Evolutionary conservation across 2,113 vertebrate species (phyloP).

Genomic region (Sciurus niger): DNA sequence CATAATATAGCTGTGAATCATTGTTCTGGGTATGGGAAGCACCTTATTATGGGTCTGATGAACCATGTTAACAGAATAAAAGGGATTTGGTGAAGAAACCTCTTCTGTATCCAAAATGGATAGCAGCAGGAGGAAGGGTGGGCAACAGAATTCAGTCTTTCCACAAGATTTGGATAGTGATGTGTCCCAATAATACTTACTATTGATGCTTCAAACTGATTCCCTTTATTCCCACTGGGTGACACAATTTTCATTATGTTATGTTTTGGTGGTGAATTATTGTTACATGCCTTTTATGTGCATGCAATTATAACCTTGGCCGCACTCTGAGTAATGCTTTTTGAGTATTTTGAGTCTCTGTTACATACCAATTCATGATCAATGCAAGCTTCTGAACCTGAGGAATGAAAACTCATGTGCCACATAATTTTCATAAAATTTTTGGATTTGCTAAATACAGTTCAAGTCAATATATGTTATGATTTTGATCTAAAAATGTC

Average conservation of each 20-base stretch:
- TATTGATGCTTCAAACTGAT: background rate
- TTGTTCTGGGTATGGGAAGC: background rate
- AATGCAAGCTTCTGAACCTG: background rate
- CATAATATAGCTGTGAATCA: background rate
- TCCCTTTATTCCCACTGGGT: background rate
- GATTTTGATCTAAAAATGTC: no score
- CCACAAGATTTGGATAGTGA: background rate
- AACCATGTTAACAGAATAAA: background rate
- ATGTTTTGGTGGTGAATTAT: background rate
- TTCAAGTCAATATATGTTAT: background rate
- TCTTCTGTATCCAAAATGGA: background rate
- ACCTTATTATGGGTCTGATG: background rate
- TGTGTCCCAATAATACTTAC: background rate
- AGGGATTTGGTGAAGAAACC: background rate
- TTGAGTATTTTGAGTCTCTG: background rate
- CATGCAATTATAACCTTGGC: background rate
- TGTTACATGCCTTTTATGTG: background rate
- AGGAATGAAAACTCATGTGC: background rate
- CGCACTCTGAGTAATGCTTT: background rate
- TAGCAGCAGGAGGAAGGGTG: background rate
- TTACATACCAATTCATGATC: background rate
- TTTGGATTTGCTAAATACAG: background rate
- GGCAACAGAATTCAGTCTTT: background rate
- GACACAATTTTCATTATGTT: background rate
- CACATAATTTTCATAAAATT: background rate